phyloP scores from a whole-genome alignment of 2,797 vertebrate species.

The Heteromormyrus szaboi region DNA sequence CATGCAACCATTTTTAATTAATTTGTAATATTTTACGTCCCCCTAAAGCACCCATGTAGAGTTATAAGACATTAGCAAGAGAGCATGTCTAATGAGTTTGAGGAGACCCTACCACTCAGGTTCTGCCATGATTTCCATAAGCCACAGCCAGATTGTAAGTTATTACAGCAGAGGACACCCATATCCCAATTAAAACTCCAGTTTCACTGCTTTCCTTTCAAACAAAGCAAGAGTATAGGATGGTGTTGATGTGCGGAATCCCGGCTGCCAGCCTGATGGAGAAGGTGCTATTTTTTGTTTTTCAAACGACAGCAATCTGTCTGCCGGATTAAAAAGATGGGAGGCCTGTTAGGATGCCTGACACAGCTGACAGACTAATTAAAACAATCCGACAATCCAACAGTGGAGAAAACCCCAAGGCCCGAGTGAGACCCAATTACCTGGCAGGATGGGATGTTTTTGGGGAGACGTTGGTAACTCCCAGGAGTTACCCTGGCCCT shows the following conservation, averaged over 20 bases:
- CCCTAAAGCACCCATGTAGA: neutral
- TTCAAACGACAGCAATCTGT: slow-evolving; percentile 29
- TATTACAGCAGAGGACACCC: slow-evolving; percentile 9
- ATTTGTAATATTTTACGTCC: neutral
- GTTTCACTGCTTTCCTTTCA: neutral
- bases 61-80: neutral
- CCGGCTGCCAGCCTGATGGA: slow-evolving; percentile 27
- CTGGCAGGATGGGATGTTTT: slow-evolving; percentile 13
- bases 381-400: slow-evolving; percentile 40
- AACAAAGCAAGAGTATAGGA: neutral
- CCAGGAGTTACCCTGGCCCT: slow-evolving; percentile 26
- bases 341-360: slow-evolving; percentile 29
- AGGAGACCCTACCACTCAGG: neutral
- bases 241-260: neutral
- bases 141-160: slow-evolving; percentile 34
- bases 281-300: slow-evolving; percentile 11
- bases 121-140: slow-evolving; percentile 42
- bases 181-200: neutral
- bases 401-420: neutral
- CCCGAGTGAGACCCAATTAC: neutral
- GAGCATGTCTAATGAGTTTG: neutral
- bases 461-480: slow-evolving; percentile 10
- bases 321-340: slow-evolving; percentile 18
- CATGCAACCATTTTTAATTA: neutral
- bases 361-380: slow-evolving; percentile 43